A percentile compares a stretch with the other conserved stretches of the same genome.
Conservation (phyloP, 2,888 invertebrate genomes). For the Glyphotaelius pellucidus region DNA sequence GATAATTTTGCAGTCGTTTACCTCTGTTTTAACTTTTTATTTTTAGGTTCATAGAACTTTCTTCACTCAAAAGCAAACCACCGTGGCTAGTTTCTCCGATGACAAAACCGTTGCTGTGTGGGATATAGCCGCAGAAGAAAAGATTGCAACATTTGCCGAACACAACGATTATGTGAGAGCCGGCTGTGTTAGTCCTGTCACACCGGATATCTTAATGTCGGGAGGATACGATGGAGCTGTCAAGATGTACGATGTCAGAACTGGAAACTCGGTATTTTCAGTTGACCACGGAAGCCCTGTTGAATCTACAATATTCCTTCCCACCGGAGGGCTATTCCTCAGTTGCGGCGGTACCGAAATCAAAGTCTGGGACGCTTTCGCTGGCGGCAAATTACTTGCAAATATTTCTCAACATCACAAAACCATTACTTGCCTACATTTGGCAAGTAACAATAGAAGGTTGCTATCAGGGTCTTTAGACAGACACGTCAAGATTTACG, state of each 20-base stretch:
- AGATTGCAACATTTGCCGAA: constrained; percentile 81
- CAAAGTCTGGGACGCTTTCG: constrained; percentile 94
- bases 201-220: constrained; percentile 86
- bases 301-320: constrained; percentile 91
- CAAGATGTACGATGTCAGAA: constrained; percentile 91
- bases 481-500: constrained; percentile 95
- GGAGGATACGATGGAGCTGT: constrained; percentile 94
- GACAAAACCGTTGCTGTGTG: constrained; percentile 92
- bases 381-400: constrained; percentile 90
- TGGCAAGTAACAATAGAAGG: constrained; percentile 89
- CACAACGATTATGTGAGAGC: constrained; percentile 91
- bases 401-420: constrained; percentile 96
- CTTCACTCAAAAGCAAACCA: constrained; percentile 87
- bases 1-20: background rate
- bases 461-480: constrained; percentile 94
- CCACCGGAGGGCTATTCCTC: constrained; percentile 92
- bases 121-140: constrained; percentile 92
- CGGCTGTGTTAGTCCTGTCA: constrained; percentile 87
- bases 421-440: constrained; percentile 91
- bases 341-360: constrained; percentile 95
- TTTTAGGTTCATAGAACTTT: constrained; percentile 86
- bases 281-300: constrained; percentile 94
- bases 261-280: constrained; percentile 81
- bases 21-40: background rate
- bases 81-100: constrained; percentile 92